Percentiles rank a stretch among this genome's conserved stretches.
These are phyloP conservation scores for Drosophila melanogaster DNA, from an alignment of 1,140 invertebrate genomes.

Conservation along the genomic window Release_6_plus_ISO1_MT NT_033777.3:22499501-22500000, in stretches of 20 bases:
- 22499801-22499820: conserved; percentile 3
- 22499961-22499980: conserved; percentile 63
- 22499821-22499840: neutral
- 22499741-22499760: conserved; percentile 33
- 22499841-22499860: conserved; percentile 1
- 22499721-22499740: conserved; percentile 43
- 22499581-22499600: conserved; percentile 55
- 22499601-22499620: conserved; percentile 59
- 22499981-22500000: conserved; percentile 29
- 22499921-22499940: conserved; percentile 61
- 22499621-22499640: conserved; percentile 39
- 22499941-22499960: conserved; percentile 20
- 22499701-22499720: conserved; percentile 65
- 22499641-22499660: conserved; percentile 16
- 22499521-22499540: conserved; percentile 42
- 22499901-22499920: conserved; percentile 55
- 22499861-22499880: conserved; percentile 61
- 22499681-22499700: conserved; percentile 62
- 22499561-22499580: neutral
- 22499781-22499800: conserved; percentile 54
- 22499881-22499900: conserved; percentile 80
- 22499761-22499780: conserved; percentile 55
- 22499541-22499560: conserved; percentile 20
- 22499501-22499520: conserved; percentile 43
- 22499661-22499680: neutral